Conservation (phyloP, 2,888 invertebrate species). For the Terebella lapidaria region DNA sequence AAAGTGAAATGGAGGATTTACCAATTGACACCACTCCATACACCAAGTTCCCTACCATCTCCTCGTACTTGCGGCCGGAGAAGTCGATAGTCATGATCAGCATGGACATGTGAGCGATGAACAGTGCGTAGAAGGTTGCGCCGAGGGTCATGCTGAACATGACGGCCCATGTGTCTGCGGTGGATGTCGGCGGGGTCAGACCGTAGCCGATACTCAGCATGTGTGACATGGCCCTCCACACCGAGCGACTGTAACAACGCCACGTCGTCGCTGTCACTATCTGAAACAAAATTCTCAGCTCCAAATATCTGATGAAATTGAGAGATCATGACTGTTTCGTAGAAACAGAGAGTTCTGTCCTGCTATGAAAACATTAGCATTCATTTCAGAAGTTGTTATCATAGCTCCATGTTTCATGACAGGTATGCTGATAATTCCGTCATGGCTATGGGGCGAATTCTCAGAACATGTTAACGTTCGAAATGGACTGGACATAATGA, state of each 20-base stretch:
- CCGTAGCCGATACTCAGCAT: slow-evolving; percentile 25
- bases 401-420: too few species aligned
- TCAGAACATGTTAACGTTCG: too few species aligned
- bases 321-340: too few species aligned
- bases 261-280: background rate
- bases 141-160: slow-evolving; percentile 19
- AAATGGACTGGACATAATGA: too few species aligned
- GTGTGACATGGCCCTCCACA: slow-evolving; percentile 22
- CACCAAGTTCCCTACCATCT: slow-evolving; percentile 24
- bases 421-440: too few species aligned
- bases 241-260: slow-evolving; percentile 8
- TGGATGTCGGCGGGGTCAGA: slow-evolving; percentile 4
- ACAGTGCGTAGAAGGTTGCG: slow-evolving; percentile 24
- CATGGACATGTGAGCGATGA: slow-evolving; percentile 21
- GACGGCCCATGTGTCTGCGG: slow-evolving; percentile 16
- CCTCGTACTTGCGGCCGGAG: slow-evolving; percentile 19
- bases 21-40: too few species aligned
- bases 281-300: too few species aligned
- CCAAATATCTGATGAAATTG: too few species aligned
- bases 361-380: too few species aligned
- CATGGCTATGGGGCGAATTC: too few species aligned
- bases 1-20: background rate
- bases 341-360: too few species aligned
- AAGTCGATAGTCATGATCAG: slow-evolving; percentile 17
- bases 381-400: too few species aligned